These are phyloP conservation scores for Dolomedes plantarius DNA, from an alignment of 2,888 invertebrate species.

Conservation along the genomic window DNA sequence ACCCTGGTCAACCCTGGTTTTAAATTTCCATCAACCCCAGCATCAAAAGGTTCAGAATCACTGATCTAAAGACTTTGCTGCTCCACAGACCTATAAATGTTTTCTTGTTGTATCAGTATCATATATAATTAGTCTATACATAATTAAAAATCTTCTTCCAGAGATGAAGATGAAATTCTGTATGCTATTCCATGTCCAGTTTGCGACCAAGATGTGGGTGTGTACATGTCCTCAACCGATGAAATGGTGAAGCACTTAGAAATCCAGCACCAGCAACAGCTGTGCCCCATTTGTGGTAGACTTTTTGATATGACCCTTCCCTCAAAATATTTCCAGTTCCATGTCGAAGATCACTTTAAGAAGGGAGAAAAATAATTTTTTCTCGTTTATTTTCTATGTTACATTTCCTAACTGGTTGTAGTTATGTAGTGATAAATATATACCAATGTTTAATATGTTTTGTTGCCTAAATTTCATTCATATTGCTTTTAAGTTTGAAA, in stretches of 20 bases:
- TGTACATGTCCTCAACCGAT: background rate
- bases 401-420: background rate
- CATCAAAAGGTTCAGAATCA: no score
- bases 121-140: no score
- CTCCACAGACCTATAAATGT: no score
- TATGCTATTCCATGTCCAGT: constrained; percentile 25
- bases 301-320: constrained; percentile 32
- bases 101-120: no score
- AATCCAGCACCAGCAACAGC: constrained; percentile 14
- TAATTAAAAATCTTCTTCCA: no score
- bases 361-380: background rate
- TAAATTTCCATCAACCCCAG: no score
- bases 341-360: constrained; percentile 34
- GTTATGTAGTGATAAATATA: background rate
- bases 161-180: background rate
- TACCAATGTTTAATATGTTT: background rate
- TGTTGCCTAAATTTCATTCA: background rate
- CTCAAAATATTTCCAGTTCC: constrained; percentile 18
- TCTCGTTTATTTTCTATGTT: background rate
- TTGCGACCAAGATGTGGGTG: background rate
- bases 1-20: no score
- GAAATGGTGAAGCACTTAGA: constrained; percentile 38
- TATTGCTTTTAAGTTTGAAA: no score
- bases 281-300: constrained; percentile 37
- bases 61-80: no score